A percentile compares a stretch with the other conserved stretches of the same genome.
Evolutionary conservation across 1,140 invertebrate genomes (phyloP).

Genomic region (Drosophila fuyamai): DNA sequence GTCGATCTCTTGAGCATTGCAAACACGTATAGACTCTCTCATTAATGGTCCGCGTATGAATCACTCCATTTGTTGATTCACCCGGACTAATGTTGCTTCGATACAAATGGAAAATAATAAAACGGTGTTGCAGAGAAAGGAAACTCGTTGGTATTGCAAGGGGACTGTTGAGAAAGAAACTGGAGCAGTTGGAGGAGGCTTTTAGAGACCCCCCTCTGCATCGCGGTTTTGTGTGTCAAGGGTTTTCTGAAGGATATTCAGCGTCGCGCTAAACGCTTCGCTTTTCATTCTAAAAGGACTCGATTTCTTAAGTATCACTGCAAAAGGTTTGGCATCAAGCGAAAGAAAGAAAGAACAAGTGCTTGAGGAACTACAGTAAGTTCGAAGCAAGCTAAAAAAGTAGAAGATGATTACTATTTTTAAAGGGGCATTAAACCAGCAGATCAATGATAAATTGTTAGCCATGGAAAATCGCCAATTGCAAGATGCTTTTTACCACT

Average conservation of each 20-base stretch:
- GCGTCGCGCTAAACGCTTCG: conserved; percentile 6
- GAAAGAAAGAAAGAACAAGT: neutral
- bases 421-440: neutral
- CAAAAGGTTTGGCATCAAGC: conserved; percentile 41
- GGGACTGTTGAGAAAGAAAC: conserved; percentile 6
- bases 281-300: conserved; percentile 32
- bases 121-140: neutral
- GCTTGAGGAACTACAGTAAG: conserved; percentile 1
- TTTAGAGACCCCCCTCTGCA: neutral
- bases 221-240: conserved; percentile 32
- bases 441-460: neutral
- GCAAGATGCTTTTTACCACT: conserved; percentile 15
- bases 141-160: neutral
- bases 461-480: neutral
- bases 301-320: conserved; percentile 37
- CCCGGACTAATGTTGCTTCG: neutral
- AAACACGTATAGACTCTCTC: conserved; percentile 9
- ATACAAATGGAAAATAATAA: conserved; percentile 10
- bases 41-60: conserved; percentile 15
- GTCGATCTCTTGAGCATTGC: conserved; percentile 13
- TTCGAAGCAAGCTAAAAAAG: conserved; percentile 1
- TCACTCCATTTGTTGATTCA: conserved; percentile 34
- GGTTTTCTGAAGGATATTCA: conserved; percentile 15
- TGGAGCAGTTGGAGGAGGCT: conserved; percentile 30
- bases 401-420: conserved; percentile 3